These are phyloP conservation scores for Chitala chitala DNA, from an alignment of 2,113 vertebrate species.

Conservation along the genomic window DNA sequence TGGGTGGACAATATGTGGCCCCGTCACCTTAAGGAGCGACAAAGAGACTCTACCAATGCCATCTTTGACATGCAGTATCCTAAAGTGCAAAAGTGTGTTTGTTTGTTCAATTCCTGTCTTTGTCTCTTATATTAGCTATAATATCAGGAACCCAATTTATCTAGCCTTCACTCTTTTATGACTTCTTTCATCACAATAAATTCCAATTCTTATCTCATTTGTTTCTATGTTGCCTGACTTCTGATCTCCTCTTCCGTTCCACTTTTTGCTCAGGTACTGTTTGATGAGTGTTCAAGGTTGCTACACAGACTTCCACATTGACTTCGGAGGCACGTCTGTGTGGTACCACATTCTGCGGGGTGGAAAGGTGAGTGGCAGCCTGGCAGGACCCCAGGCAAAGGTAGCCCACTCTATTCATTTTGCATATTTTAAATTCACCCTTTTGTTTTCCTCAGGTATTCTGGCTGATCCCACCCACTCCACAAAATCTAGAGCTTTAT, in stretches of 20 bases:
- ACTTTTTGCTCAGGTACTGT: conserved; percentile 75
- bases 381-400: neutral
- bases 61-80: conserved; percentile 87
- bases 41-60: conserved; percentile 79
- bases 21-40: conserved; percentile 83
- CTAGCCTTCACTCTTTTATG: neutral
- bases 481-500: conserved; percentile 93
- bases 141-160: too few species aligned
- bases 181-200: neutral
- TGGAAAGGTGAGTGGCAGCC: conserved; percentile 75
- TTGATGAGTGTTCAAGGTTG: conserved; percentile 98
- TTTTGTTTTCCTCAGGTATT: conserved; percentile 71
- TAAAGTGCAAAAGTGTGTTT: conserved; percentile 72
- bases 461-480: conserved; percentile 96
- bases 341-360: conserved; percentile 98
- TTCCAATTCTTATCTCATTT: neutral
- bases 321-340: conserved; percentile 96
- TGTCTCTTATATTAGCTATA: neutral
- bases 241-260: neutral
- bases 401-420: neutral
- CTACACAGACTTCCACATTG: conserved; percentile 97
- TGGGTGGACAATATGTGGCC: conserved; percentile 99
- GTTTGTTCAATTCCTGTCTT: neutral
- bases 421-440: too few species aligned
- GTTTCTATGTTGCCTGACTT: neutral